Evolutionary conservation across 2,113 vertebrate genomes (phyloP).

Genomic region (Xenopus tropicalis): DNA sequence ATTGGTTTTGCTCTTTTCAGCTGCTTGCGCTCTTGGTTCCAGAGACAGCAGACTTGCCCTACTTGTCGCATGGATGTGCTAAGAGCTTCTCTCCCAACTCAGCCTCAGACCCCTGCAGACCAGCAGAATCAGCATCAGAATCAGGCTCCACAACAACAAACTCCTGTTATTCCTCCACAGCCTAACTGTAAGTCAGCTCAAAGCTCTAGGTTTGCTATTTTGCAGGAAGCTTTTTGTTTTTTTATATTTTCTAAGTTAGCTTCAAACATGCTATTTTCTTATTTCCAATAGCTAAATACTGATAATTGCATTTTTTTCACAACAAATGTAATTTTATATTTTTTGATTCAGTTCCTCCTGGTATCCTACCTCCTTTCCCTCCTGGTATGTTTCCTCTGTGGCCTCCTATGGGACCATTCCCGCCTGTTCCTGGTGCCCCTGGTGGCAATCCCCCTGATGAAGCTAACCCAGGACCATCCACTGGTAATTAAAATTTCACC

Average conservation of each 20-base stretch:
- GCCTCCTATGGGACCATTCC: conserved; percentile 81
- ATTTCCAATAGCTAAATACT: no score
- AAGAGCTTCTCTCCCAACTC: conserved; percentile 75
- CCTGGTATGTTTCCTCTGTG: conserved; percentile 90
- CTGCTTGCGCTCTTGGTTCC: conserved; percentile 96
- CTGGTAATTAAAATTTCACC: conserved; percentile 33
- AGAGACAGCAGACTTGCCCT: conserved; percentile 93
- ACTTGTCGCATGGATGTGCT: conserved; percentile 95
- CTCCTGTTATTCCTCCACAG: conserved; percentile 65
- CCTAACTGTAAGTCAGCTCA: conserved; percentile 70
- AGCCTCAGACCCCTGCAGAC: conserved; percentile 67
- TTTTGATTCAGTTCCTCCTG: conserved; percentile 72
- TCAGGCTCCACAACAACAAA: conserved; percentile 61
- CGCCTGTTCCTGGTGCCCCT: conserved; percentile 68
- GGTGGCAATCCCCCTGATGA: conserved; percentile 52
- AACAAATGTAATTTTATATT: no score
- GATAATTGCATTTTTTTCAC: no score
- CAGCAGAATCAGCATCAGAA: conserved; percentile 56
- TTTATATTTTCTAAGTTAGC: no score
- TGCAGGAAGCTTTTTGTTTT: no score
- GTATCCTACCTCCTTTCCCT: conserved; percentile 86
- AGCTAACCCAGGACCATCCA: conserved; percentile 9
- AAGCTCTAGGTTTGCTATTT: not conserved
- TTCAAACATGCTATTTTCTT: no score
- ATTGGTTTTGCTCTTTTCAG: conserved; percentile 54